Conservation (phyloP, 2,113 vertebrate species). For the Catharus bicknelli region DNA sequence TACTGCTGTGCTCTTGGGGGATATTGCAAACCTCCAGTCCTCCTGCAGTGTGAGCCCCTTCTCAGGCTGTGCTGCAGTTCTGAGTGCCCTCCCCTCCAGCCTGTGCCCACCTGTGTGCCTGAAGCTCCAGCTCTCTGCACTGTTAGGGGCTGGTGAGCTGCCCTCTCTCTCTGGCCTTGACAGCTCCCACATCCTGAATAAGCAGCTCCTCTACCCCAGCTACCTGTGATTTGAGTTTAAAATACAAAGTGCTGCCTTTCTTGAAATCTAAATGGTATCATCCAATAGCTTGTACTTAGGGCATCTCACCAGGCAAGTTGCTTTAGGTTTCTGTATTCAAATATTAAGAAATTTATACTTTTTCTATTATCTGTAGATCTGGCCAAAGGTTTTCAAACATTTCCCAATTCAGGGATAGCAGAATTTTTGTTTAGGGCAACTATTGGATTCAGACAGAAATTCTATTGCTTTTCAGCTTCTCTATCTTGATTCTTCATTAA, state of each 20-base stretch:
- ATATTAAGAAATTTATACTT: background rate
- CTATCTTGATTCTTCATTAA: background rate
- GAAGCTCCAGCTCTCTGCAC: background rate
- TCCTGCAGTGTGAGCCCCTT: background rate
- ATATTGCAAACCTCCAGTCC: background rate
- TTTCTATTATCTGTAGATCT: background rate
- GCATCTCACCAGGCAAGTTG: background rate
- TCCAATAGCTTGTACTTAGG: background rate
- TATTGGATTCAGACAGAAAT: background rate
- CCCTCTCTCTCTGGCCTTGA: background rate
- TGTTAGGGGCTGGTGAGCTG: background rate
- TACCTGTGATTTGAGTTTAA: background rate
- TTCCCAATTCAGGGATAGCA: background rate
- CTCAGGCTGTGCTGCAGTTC: background rate
- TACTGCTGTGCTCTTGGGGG: background rate
- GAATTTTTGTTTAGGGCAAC: background rate
- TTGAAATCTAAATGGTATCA: background rate
- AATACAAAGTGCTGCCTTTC: background rate
- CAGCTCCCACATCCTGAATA: background rate
- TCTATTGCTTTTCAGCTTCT: background rate
- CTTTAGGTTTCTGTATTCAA: background rate
- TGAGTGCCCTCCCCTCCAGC: background rate
- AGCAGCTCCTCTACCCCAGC: background rate
- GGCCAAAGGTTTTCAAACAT: background rate
- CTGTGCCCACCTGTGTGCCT: background rate